phyloP scores from a whole-genome alignment of 2,113 vertebrate genomes.

The Pelobates fuscus region DNA sequence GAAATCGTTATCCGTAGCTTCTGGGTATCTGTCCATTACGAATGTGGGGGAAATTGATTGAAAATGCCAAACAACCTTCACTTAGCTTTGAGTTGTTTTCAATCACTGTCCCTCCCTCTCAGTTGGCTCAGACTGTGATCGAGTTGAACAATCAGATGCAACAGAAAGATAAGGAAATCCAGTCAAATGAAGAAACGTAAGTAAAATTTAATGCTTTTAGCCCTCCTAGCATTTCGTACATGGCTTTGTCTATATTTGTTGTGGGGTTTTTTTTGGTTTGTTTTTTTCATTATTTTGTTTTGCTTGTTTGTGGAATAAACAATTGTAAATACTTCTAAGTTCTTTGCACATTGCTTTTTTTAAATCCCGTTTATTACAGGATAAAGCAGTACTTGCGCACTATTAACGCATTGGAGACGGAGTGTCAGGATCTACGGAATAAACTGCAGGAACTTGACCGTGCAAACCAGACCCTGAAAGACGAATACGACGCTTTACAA shows the following conservation, averaged over 20 bases:
- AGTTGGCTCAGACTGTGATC: conserved; percentile 94
- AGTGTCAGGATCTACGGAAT: conserved; percentile 82
- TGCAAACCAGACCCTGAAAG: conserved; percentile 94
- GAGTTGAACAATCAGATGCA: conserved; percentile 95
- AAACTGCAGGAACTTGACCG: conserved; percentile 87
- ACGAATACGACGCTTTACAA: conserved; percentile 96
- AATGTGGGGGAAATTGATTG: no score
- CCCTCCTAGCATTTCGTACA: no score
- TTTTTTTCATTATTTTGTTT: neutral
- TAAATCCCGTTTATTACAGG: conserved; percentile 74
- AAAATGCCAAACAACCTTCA: no score
- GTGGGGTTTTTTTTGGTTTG: no score
- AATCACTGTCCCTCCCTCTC: conserved; percentile 44
- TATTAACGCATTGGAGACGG: conserved; percentile 79
- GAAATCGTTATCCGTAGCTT: conserved; percentile 11
- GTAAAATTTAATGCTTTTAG: conserved; percentile 55
- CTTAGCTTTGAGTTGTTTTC: conserved; percentile 2
- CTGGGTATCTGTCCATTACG: neutral
- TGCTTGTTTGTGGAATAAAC: no score
- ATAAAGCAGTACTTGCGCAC: conserved; percentile 87
- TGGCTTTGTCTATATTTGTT: no score
- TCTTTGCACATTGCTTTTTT: no score
- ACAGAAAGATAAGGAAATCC: conserved; percentile 93
- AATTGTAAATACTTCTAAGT: no score
- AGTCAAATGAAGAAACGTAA: conserved; percentile 90